These are phyloP conservation scores for Melanotaenia parkinsoni DNA, from an alignment of 2,797 vertebrate species.

Conservation along the genomic window DNA sequence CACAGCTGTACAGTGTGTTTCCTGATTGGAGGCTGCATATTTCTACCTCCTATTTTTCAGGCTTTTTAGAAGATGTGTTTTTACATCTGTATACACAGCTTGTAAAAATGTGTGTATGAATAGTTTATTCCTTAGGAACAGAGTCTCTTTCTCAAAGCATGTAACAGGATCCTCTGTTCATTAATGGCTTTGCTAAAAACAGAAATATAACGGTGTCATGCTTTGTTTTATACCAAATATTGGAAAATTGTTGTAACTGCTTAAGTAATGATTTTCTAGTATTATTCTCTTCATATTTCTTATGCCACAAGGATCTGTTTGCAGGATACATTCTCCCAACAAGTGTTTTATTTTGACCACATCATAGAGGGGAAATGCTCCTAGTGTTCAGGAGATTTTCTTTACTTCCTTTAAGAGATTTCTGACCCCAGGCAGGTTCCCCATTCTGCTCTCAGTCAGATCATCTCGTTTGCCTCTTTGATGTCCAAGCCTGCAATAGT, in stretches of 20 bases:
- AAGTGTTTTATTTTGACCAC: not conserved
- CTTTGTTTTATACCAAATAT: not conserved
- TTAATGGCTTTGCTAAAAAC: not conserved
- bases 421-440: slow-evolving; percentile 16
- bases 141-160: not conserved
- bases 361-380: not conserved
- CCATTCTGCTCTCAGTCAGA: not conserved
- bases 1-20: not conserved
- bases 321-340: not conserved
- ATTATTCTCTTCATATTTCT: not conserved
- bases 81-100: not conserved
- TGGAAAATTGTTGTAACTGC: not conserved
- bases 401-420: slow-evolving; percentile 37
- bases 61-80: not conserved
- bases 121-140: not conserved
- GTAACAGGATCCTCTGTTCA: not conserved
- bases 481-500: slow-evolving; percentile 8
- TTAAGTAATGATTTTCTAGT: not conserved
- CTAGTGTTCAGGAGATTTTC: slow-evolving; percentile 6
- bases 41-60: not conserved
- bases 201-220: not conserved
- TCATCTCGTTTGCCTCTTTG: slow-evolving; percentile 13
- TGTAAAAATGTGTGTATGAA: not conserved
- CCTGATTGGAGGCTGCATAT: not conserved
- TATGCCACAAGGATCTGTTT: not conserved